These are phyloP conservation scores for Pseudorectes ferrugineus DNA, from an alignment of 2,113 vertebrate species.

Conservation along the genomic window DNA sequence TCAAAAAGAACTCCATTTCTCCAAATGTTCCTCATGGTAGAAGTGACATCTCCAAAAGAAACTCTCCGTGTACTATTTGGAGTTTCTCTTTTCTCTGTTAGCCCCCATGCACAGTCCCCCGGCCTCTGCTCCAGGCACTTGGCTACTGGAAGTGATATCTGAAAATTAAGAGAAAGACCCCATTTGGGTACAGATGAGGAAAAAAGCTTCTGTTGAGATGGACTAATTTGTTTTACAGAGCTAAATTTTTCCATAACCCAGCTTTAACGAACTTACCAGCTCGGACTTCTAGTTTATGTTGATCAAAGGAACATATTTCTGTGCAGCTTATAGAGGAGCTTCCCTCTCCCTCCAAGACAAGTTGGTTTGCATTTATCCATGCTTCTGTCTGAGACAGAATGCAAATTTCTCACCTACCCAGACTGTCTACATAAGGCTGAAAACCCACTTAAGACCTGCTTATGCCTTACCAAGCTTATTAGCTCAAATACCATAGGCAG, in stretches of 20 bases:
- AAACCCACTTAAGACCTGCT: neutral
- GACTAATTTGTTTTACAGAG: constrained; percentile 24
- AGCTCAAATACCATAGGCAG: neutral
- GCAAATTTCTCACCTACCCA: neutral
- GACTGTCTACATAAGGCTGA: neutral
- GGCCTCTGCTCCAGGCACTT: neutral
- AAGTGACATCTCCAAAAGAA: neutral
- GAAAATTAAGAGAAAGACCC: constrained; percentile 1
- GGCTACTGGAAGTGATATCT: neutral
- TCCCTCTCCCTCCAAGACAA: neutral
- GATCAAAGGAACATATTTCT: constrained; percentile 25
- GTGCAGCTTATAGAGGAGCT: neutral
- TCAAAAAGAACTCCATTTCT: neutral
- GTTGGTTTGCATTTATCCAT: neutral
- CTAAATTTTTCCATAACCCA: neutral
- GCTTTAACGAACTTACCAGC: constrained; percentile 24
- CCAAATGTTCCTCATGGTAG: neutral
- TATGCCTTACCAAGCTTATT: neutral
- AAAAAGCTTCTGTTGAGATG: neutral
- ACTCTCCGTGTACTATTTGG: neutral
- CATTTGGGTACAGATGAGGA: neutral
- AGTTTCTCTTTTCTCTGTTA: neutral
- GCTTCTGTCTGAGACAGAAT: neutral
- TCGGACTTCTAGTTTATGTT: neutral
- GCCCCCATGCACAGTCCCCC: accelerated